These are phyloP conservation scores for Epistrophe eligans DNA, from an alignment of 2,888 invertebrate species.

Conservation along the genomic window DNA sequence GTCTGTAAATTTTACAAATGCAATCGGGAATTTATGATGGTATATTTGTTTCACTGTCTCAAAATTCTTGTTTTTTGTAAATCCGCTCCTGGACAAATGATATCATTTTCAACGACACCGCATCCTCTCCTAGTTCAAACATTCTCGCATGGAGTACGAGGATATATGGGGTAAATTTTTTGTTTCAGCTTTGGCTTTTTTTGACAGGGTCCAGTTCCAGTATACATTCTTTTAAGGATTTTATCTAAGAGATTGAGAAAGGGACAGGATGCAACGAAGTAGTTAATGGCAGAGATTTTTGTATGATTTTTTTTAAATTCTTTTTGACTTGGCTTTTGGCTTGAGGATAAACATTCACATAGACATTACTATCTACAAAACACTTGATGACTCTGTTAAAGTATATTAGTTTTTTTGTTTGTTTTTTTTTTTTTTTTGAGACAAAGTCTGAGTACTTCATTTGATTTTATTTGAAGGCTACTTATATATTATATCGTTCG, in stretches of 20 bases:
- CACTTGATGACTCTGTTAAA: constrained; percentile 39
- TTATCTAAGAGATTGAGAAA: background rate
- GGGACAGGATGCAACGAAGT: constrained; percentile 17
- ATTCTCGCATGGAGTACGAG: background rate
- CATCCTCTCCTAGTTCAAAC: background rate
- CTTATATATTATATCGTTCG: constrained; percentile 16
- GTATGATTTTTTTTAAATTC: constrained; percentile 41
- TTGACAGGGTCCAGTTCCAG: background rate
- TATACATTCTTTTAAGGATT: constrained; percentile 34
- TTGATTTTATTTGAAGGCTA: constrained; percentile 46
- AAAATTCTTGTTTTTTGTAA: background rate
- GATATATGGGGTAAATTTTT: background rate
- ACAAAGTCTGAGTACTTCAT: constrained; percentile 56
- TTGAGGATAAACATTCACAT: constrained; percentile 25
- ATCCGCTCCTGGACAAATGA: background rate
- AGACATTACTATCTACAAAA: background rate
- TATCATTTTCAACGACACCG: background rate
- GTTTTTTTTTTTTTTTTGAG: constrained; percentile 12
- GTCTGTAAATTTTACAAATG: too few relatives aligned
- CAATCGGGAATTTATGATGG: too few relatives aligned
- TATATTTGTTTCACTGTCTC: too few relatives aligned
- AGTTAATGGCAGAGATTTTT: constrained; percentile 60
- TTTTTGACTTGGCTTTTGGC: constrained; percentile 57
- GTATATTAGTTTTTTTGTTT: constrained; percentile 45
- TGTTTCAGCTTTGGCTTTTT: constrained; percentile 34